These are phyloP conservation scores for Erannis defoliaria DNA, from an alignment of 2,888 invertebrate genomes.

Conservation along the genomic window DNA sequence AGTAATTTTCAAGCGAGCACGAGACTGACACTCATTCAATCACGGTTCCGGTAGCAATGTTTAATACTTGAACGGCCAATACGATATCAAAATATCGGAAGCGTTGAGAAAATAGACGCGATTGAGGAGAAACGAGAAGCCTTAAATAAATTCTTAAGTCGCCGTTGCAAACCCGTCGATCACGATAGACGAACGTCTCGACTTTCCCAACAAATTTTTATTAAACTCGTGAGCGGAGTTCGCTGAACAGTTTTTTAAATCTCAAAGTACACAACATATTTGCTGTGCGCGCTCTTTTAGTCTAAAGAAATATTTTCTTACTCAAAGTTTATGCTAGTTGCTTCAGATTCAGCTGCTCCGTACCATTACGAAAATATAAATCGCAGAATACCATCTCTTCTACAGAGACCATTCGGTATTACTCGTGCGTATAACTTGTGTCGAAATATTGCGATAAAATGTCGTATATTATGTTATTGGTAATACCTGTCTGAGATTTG, in stretches of 20 bases:
- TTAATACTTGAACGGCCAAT: conserved; percentile 31
- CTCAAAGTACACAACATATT: conserved; percentile 63
- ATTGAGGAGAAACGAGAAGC: conserved; percentile 33
- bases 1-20: conserved; percentile 30
- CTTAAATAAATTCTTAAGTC: conserved; percentile 40
- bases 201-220: conserved; percentile 64
- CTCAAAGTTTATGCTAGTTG: conserved; percentile 78
- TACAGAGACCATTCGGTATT: conserved; percentile 60
- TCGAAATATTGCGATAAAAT: conserved; percentile 31
- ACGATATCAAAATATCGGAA: conserved; percentile 34
- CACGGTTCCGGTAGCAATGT: conserved; percentile 17
- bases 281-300: conserved; percentile 65
- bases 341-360: conserved; percentile 68
- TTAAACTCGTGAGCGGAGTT: conserved; percentile 57
- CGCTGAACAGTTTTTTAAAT: conserved; percentile 54
- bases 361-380: conserved; percentile 64
- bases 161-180: conserved; percentile 53
- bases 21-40: conserved; percentile 35
- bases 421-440: conserved; percentile 53
- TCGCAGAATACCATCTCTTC: conserved; percentile 58
- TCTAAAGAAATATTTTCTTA: conserved; percentile 70
- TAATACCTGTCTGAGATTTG: conserved; percentile 26
- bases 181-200: conserved; percentile 40
- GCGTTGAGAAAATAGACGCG: conserved; percentile 40
- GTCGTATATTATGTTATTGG: conserved; percentile 29